phyloP scores from a whole-genome alignment of 2,888 invertebrate species.

The Phoenoteleia sp. region DNA sequence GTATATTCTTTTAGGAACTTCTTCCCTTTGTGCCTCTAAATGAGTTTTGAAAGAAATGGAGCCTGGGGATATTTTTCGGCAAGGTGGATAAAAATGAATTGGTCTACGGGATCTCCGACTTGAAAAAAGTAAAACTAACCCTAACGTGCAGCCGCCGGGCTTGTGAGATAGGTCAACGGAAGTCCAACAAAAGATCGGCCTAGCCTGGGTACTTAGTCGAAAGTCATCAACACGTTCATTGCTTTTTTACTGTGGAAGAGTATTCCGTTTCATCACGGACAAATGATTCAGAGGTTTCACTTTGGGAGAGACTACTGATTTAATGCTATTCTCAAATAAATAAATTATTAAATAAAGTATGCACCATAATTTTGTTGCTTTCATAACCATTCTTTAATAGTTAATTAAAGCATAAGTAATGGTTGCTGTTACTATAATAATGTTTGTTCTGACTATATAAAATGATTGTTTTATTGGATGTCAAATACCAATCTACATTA shows the following conservation, averaged over 20 bases:
- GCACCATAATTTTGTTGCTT: no score
- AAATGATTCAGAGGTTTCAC: no score
- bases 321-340: no score
- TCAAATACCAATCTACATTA: no score
- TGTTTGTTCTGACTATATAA: no score
- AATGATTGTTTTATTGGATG: no score
- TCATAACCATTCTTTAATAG: no score
- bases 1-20: conserved; percentile 26
- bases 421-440: no score
- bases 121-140: conserved; percentile 43
- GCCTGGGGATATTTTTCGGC: conserved; percentile 51
- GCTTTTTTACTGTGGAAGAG: neutral
- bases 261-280: neutral
- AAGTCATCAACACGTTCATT: conserved; percentile 25
- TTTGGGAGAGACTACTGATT: no score
- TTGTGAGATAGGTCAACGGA: conserved; percentile 43
- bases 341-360: no score
- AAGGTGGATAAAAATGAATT: neutral
- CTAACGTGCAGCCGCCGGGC: conserved; percentile 41
- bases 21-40: conserved; percentile 40
- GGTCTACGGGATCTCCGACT: neutral
- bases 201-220: neutral
- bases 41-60: conserved; percentile 49
- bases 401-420: no score
- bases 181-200: conserved; percentile 46